These are phyloP conservation scores for Aradophagus sp. DNA, from an alignment of 1,140 invertebrate genomes.

Conservation along the genomic window DNA sequence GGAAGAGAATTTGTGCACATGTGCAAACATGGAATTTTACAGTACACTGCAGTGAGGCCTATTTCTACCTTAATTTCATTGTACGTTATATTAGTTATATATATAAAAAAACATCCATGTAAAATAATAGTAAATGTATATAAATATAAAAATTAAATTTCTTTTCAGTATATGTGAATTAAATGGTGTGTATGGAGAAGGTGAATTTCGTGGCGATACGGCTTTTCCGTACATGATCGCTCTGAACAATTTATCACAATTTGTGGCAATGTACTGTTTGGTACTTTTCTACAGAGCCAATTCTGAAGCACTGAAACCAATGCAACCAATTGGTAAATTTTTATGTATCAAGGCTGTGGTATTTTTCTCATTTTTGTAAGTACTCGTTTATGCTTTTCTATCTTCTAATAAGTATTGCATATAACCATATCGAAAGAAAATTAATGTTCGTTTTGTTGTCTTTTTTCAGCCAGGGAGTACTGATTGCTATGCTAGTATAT, in stretches of 20 bases:
- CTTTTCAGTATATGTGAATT: constrained; percentile 87
- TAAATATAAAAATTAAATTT: constrained; percentile 3
- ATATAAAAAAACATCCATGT: too few species aligned
- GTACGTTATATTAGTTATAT: constrained; percentile 74
- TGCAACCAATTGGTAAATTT: constrained; percentile 96
- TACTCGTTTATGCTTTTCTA: too few species aligned
- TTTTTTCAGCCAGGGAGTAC: constrained; percentile 91
- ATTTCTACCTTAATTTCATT: constrained; percentile 92
- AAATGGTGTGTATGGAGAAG: constrained; percentile 90
- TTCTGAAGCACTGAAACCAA: constrained; percentile 88
- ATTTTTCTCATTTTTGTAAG: constrained; percentile 99
- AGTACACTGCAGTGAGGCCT: constrained; percentile 93
- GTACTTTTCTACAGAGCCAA: constrained; percentile 95
- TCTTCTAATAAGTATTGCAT: too few species aligned
- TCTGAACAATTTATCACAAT: constrained; percentile 95
- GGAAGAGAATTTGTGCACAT: constrained; percentile 93
- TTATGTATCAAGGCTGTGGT: constrained; percentile 98
- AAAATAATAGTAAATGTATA: too few species aligned
- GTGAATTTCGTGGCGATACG: constrained; percentile 87
- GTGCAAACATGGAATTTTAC: constrained; percentile 96
- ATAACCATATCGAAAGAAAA: too few species aligned
- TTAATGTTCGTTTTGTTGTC: too few species aligned
- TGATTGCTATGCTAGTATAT: constrained; percentile 91
- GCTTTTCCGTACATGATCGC: constrained; percentile 94
- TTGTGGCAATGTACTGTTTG: constrained; percentile 96